Conservation (phyloP, 2,113 vertebrate species). For the Apaloderma vittatum region DNA sequence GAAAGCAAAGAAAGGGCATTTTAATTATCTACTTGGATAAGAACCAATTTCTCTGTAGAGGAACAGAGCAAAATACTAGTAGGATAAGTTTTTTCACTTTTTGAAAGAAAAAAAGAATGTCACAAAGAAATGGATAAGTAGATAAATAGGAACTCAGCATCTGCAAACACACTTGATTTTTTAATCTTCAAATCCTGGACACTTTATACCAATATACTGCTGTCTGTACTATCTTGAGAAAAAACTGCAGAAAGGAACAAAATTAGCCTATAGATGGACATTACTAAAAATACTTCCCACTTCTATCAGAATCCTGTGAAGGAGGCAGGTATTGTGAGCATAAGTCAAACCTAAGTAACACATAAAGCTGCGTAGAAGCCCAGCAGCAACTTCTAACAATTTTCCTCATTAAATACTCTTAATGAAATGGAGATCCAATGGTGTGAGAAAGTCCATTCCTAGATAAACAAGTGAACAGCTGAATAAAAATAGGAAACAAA, state of each 20-base stretch:
- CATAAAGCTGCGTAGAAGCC: background rate
- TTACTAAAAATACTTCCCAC: background rate
- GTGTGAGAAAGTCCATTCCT: background rate
- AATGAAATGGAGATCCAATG: background rate
- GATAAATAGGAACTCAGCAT: background rate
- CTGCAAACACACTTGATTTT: background rate
- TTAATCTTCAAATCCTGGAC: background rate
- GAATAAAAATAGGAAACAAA: background rate
- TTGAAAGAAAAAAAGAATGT: background rate
- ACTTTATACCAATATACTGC: background rate
- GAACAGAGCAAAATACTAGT: background rate
- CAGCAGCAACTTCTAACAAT: background rate
- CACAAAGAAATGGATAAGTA: background rate
- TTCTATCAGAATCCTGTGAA: background rate
- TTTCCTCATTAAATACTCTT: background rate
- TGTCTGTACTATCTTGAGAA: background rate
- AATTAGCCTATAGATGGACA: background rate
- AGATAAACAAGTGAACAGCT: background rate
- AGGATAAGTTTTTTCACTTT: background rate
- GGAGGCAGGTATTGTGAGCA: background rate
- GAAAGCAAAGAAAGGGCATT: background rate
- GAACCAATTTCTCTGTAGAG: background rate
- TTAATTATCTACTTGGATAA: constrained; percentile 4
- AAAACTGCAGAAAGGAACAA: background rate
- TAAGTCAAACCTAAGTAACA: background rate